Evolutionary conservation across 2,797 vertebrate species (phyloP).

Genomic region (Sebastes aleutianus): DNA sequence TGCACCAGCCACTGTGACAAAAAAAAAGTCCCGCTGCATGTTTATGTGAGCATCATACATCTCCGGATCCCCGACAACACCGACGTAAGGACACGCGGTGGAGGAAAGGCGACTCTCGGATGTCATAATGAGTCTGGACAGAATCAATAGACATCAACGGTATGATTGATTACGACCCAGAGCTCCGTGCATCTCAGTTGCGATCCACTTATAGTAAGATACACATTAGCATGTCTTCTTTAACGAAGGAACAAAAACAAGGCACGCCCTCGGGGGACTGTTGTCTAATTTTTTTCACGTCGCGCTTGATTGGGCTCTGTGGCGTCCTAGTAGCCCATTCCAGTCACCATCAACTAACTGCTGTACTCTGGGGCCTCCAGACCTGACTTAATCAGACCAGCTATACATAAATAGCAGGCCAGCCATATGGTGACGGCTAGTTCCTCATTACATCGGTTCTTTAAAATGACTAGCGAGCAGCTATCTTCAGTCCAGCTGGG

Average conservation of each 20-base stretch:
- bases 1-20: not conserved
- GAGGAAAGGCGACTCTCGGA: conserved; percentile 5
- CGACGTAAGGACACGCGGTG: not conserved
- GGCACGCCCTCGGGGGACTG: conserved; percentile 47
- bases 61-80: not conserved
- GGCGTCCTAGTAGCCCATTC: conserved; percentile 77
- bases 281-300: conserved; percentile 46
- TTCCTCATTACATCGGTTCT: conserved; percentile 47
- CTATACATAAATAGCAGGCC: conserved; percentile 71
- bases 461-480: conserved; percentile 11
- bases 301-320: conserved; percentile 50
- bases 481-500: conserved; percentile 3
- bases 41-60: not conserved
- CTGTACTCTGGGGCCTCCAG: conserved; percentile 63
- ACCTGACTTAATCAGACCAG: conserved; percentile 78
- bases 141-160: conserved; percentile 64
- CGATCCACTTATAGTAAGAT: conserved; percentile 60
- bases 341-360: conserved; percentile 72
- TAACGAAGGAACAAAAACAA: conserved; percentile 58
- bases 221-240: conserved; percentile 59
- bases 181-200: conserved; percentile 20
- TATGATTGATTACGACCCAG: conserved; percentile 68
- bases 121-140: conserved; percentile 48
- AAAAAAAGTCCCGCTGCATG: not conserved
- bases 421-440: conserved; percentile 67